Conservation (phyloP, 92 coral and sea anemone genomes). For the Palythoa grandis region DNA sequence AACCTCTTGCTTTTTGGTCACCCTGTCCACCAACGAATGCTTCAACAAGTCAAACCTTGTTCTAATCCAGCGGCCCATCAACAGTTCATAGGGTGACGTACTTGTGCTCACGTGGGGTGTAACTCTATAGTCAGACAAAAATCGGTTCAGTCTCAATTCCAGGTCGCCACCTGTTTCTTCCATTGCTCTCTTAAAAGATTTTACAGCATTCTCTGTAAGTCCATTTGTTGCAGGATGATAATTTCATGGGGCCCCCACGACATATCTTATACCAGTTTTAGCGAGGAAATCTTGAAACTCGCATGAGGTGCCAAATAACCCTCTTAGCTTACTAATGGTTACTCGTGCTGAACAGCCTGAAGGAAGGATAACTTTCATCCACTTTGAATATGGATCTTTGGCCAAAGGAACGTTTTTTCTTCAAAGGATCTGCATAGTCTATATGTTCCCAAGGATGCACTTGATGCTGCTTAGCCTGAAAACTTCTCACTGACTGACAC, state of each 20-base stretch:
- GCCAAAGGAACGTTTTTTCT: conserved; percentile 18
- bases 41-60: too few species aligned
- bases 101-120: not conserved
- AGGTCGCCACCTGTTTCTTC: not conserved
- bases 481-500: conserved; percentile 33
- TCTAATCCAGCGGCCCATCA: too few species aligned
- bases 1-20: too few species aligned
- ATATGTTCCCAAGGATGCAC: conserved; percentile 7
- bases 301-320: conserved; percentile 3
- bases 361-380: not conserved
- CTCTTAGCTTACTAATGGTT: conserved; percentile 26
- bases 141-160: not conserved
- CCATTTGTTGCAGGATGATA: conserved; percentile 25
- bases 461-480: not conserved
- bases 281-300: conserved; percentile 31
- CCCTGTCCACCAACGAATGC: too few species aligned
- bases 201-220: conserved; percentile 2
- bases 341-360: conserved; percentile 23
- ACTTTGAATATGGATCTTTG: conserved; percentile 16
- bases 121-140: not conserved
- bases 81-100: too few species aligned
- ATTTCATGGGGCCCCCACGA: not conserved
- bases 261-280: not conserved
- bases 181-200: not conserved
- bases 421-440: conserved; percentile 35